phyloP scores from a whole-genome alignment of 2,113 vertebrate genomes.

The Myotis brandtii region DNA sequence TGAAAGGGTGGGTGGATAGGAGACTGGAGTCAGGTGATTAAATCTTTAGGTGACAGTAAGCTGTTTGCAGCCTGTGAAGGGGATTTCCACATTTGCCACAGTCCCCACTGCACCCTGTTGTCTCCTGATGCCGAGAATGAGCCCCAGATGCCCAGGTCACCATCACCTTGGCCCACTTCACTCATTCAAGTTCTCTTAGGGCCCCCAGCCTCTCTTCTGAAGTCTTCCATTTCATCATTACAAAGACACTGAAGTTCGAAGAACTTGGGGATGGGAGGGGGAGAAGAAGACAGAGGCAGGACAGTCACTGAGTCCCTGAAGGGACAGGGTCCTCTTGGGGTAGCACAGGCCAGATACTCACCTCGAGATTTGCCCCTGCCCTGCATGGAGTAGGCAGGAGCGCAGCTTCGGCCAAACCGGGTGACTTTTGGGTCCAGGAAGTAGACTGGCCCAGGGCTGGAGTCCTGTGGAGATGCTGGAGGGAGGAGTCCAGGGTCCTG shows the following conservation, averaged over 20 bases:
- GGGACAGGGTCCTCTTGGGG: background rate
- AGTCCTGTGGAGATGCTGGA: conserved; percentile 86
- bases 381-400: conserved; percentile 91
- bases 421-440: conserved; percentile 89
- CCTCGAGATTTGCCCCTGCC: conserved; percentile 83
- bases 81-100: background rate
- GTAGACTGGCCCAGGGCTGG: conserved; percentile 93
- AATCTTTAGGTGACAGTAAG: fast-evolving
- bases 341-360: conserved; percentile 66
- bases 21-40: background rate
- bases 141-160: background rate
- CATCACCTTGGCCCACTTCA: background rate
- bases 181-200: background rate
- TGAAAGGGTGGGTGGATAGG: no score
- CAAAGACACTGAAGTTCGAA: background rate
- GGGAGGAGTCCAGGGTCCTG: background rate
- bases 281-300: background rate
- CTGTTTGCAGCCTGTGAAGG: background rate
- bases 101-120: background rate
- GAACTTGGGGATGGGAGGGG: background rate
- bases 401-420: conserved; percentile 89
- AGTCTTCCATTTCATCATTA: background rate
- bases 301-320: background rate
- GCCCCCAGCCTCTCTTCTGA: background rate
- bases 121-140: background rate